phyloP scores from a whole-genome alignment of 2,113 vertebrate genomes.

The Forbesichthys agassizii region DNA sequence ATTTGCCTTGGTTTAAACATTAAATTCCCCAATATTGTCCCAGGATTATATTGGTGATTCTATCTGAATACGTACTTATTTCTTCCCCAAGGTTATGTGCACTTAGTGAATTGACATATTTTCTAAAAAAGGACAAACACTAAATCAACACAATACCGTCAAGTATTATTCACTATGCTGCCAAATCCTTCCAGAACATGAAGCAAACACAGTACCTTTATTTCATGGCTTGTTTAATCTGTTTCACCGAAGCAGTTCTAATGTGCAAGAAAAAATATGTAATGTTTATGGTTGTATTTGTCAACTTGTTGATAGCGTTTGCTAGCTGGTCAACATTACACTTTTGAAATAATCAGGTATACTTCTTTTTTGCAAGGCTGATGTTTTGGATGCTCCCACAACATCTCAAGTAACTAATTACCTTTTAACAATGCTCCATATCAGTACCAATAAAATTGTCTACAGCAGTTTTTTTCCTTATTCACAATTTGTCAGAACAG shows the following conservation, averaged over 20 bases:
- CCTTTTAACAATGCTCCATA: conserved; percentile 22
- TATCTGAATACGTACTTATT: too few relatives aligned
- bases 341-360: conserved; percentile 14
- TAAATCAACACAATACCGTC: conserved; percentile 51
- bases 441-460: conserved; percentile 48
- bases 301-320: conserved; percentile 38
- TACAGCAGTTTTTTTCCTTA: neutral
- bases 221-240: conserved; percentile 6
- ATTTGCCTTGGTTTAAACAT: too few relatives aligned
- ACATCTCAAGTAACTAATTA: conserved; percentile 28
- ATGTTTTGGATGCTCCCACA: conserved; percentile 9
- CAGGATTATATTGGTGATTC: too few relatives aligned
- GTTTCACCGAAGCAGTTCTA: conserved; percentile 6
- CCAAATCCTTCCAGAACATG: conserved; percentile 12
- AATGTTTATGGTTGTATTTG: conserved; percentile 36
- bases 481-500: neutral
- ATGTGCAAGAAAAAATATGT: conserved; percentile 14
- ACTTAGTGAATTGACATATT: too few relatives aligned
- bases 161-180: conserved; percentile 63
- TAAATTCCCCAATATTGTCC: too few relatives aligned
- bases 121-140: conserved; percentile 30
- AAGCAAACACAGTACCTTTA: neutral
- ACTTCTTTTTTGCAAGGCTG: conserved; percentile 9
- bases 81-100: too few relatives aligned
- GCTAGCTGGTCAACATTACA: conserved; percentile 39